A percentile compares a stretch with the other conserved stretches of the same genome.
phyloP scores from a whole-genome alignment of 2,888 invertebrate species.

The Harpalus rufipes region DNA sequence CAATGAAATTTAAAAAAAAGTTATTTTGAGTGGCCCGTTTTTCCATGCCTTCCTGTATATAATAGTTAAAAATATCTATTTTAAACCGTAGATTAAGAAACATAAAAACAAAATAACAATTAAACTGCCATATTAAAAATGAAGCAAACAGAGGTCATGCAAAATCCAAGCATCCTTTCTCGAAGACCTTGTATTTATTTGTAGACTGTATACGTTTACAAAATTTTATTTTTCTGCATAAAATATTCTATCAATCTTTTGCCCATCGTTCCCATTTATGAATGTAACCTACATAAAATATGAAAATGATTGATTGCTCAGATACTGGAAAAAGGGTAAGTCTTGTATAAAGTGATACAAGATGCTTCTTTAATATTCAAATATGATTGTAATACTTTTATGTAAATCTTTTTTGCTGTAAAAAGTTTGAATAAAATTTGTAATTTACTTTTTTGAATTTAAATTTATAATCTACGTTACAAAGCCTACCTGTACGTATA shows the following conservation, averaged over 20 bases:
- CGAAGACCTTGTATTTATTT: too few species aligned
- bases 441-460: constrained; percentile 1
- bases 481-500: not conserved
- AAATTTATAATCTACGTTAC: not conserved
- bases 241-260: not conserved
- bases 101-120: too few species aligned
- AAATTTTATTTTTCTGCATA: not conserved
- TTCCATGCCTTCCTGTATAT: too few species aligned
- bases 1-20: too few species aligned
- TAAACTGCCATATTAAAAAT: too few species aligned
- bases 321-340: not conserved
- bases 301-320: not conserved
- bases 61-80: too few species aligned
- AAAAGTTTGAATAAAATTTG: constrained; percentile 1
- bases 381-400: not conserved
- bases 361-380: not conserved
- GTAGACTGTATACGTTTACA: too few species aligned
- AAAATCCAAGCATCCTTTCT: too few species aligned
- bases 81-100: too few species aligned
- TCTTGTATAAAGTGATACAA: not conserved
- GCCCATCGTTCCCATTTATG: not conserved
- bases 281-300: not conserved
- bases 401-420: not conserved
- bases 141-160: too few species aligned
- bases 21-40: too few species aligned